A percentile compares a stretch with the other conserved stretches of the same genome.
phyloP scores from a whole-genome alignment of 2,113 vertebrate species.

The Corydoras sp. region DNA sequence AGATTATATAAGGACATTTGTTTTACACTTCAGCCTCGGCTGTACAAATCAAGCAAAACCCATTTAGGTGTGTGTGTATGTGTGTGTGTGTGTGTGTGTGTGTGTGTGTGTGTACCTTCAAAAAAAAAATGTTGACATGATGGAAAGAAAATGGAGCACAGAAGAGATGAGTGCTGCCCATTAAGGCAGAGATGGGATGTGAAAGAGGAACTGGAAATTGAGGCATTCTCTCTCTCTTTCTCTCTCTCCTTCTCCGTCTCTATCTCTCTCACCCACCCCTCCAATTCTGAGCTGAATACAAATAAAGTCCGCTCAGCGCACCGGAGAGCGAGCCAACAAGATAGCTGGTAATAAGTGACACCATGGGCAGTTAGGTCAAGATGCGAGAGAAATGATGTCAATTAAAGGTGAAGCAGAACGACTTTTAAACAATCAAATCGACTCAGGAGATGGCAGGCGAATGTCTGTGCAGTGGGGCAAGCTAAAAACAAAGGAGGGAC shows the following conservation, averaged over 20 bases:
- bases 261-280: neutral
- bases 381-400: slow-evolving; percentile 71
- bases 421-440: slow-evolving; percentile 77
- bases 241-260: neutral
- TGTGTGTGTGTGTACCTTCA: slow-evolving; percentile 32
- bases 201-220: slow-evolving; percentile 51
- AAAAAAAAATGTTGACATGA: slow-evolving; percentile 46
- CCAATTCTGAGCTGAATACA: slow-evolving; percentile 34
- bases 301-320: neutral
- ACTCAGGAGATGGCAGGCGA: slow-evolving; percentile 59
- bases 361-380: slow-evolving; percentile 70
- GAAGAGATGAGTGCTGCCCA: slow-evolving; percentile 59
- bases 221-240: slow-evolving; percentile 33
- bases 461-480: slow-evolving; percentile 61
- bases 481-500: slow-evolving; percentile 55
- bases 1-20: slow-evolving; percentile 27
- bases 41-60: slow-evolving; percentile 33
- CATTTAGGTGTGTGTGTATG: slow-evolving; percentile 18
- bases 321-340: slow-evolving; percentile 26
- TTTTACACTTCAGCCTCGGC: slow-evolving; percentile 30
- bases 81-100: slow-evolving; percentile 49
- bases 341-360: slow-evolving; percentile 48
- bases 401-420: slow-evolving; percentile 67
- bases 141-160: slow-evolving; percentile 41
- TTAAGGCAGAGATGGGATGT: slow-evolving; percentile 56